Percentiles rank a stretch among this genome's conserved stretches.
These are phyloP conservation scores for Harpagifer antarcticus DNA, from an alignment of 2,797 vertebrate genomes.

Conservation along the genomic window DNA sequence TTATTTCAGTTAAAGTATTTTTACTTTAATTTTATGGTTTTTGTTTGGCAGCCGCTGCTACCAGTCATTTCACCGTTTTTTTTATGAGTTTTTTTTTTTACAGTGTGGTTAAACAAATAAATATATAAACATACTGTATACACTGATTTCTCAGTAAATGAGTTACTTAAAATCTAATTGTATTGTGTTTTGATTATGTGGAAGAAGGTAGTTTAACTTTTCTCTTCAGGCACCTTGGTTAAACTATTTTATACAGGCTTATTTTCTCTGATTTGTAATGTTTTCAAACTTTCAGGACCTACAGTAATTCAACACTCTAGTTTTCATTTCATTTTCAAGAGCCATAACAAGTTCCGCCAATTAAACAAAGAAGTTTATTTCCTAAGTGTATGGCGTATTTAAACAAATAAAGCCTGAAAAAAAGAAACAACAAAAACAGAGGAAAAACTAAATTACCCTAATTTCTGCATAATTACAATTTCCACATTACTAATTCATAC, in stretches of 20 bases:
- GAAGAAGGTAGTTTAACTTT: background rate
- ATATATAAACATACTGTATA: too few species aligned
- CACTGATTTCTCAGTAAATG: background rate
- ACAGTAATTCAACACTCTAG: background rate
- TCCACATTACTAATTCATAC: background rate
- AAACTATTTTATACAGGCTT: background rate
- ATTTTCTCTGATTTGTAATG: background rate
- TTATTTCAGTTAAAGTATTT: too few species aligned
- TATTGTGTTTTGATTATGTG: background rate
- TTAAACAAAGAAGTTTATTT: background rate
- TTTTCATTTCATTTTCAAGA: background rate
- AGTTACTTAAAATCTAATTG: too few species aligned
- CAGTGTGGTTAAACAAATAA: too few species aligned
- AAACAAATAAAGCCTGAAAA: background rate
- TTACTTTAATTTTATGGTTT: too few species aligned
- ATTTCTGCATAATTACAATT: background rate
- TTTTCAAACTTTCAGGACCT: background rate
- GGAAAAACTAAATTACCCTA: background rate
- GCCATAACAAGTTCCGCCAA: background rate
- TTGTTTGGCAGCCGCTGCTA: too few species aligned
- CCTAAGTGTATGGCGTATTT: background rate
- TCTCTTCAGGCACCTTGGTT: conserved; percentile 1
- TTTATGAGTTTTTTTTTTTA: too few species aligned
- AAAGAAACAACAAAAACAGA: background rate
- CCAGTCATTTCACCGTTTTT: too few species aligned